phyloP scores from a whole-genome alignment of 2,888 invertebrate genomes.

The Folsomia manolachei region DNA sequence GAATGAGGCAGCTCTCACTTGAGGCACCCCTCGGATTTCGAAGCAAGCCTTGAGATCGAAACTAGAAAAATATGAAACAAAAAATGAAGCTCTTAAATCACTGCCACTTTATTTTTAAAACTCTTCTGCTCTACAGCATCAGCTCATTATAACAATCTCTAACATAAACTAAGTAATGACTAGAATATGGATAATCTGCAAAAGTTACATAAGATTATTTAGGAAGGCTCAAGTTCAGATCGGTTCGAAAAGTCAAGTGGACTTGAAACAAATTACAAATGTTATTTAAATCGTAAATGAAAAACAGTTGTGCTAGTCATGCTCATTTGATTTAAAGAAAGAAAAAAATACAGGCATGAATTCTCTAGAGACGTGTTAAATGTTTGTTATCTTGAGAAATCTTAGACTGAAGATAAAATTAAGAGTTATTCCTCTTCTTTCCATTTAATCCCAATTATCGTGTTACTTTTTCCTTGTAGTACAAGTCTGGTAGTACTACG shows the following conservation, averaged over 20 bases:
- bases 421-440: too few species aligned
- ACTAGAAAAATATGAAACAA: conserved; percentile 58
- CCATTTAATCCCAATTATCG: too few species aligned
- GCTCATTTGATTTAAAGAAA: too few species aligned
- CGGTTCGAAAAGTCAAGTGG: neutral
- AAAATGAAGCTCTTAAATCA: conserved; percentile 2
- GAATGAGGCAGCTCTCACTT: conserved; percentile 49
- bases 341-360: too few species aligned
- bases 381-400: neutral
- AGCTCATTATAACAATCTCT: too few species aligned
- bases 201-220: too few species aligned
- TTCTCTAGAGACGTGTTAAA: neutral
- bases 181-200: too few species aligned
- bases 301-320: neutral
- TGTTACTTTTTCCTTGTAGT: too few species aligned
- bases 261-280: neutral
- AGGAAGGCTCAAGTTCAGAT: too few species aligned
- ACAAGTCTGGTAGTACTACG: too few species aligned
- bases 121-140: neutral
- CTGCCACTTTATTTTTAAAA: neutral
- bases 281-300: neutral
- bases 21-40: conserved; percentile 56
- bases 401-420: neutral
- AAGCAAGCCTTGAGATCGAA: conserved; percentile 82
- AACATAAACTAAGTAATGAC: too few species aligned